A percentile compares a stretch with the other conserved stretches of the same genome.
Conservation (phyloP, 2,888 invertebrate genomes). For the Melipona bicolor region DNA sequence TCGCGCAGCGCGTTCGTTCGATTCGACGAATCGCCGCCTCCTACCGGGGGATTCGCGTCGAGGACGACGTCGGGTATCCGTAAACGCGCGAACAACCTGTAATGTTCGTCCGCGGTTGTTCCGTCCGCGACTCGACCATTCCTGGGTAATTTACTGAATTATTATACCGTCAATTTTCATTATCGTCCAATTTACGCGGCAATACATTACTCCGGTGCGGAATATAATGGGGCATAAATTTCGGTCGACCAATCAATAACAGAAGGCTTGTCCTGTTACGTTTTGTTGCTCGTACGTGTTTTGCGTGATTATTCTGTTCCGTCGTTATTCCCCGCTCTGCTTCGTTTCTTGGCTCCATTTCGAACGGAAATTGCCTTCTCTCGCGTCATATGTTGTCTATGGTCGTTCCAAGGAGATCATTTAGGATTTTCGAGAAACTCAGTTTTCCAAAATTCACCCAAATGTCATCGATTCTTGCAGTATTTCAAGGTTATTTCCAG, state of each 20-base stretch:
- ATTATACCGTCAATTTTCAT: conserved; percentile 62
- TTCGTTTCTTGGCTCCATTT: no score
- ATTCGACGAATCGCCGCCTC: no score
- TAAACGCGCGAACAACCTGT: conserved; percentile 37
- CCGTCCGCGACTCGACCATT: conserved; percentile 4
- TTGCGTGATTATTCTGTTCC: background rate
- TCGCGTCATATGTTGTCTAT: background rate
- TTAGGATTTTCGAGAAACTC: no score
- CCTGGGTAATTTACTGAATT: conserved; percentile 49
- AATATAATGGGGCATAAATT: conserved; percentile 53
- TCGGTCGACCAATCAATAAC: conserved; percentile 42
- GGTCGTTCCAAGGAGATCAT: background rate
- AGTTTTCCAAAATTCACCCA: no score
- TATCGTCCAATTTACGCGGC: conserved; percentile 51
- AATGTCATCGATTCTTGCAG: background rate
- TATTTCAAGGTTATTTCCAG: background rate
- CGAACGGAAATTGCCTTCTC: background rate
- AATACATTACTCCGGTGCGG: conserved; percentile 46
- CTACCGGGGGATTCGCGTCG: background rate
- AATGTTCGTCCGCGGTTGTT: conserved; percentile 11
- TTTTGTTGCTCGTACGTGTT: background rate
- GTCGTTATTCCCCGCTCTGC: background rate
- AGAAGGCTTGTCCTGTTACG: conserved; percentile 12
- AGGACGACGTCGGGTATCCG: background rate
- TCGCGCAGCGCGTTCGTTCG: background rate